Percentiles rank a stretch among this genome's conserved stretches.
phyloP scores from a whole-genome alignment of 2,888 invertebrate genomes.

The Folsomia manolachei region DNA sequence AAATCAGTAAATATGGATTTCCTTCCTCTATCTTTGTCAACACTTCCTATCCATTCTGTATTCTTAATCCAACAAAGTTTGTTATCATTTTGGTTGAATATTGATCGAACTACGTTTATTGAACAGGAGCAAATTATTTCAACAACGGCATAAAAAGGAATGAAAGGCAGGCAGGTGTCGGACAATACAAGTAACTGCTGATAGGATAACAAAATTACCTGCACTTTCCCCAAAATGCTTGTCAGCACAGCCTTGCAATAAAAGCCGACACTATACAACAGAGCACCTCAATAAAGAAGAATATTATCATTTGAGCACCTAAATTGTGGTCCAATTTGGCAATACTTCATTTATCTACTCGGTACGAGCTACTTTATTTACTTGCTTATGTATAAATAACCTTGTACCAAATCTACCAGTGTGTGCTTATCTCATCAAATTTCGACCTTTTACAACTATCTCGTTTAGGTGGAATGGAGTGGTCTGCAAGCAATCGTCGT shows the following conservation, averaged over 20 bases:
- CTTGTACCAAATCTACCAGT: too few species aligned
- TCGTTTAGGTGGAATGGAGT: too few species aligned
- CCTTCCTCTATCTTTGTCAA: background rate
- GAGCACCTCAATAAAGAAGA: background rate
- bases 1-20: background rate
- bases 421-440: background rate
- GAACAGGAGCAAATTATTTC: background rate
- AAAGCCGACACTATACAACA: too few species aligned
- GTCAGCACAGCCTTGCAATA: too few species aligned
- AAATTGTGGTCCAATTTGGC: background rate
- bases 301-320: background rate
- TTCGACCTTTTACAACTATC: background rate
- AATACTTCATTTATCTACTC: background rate
- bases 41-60: too few species aligned
- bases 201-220: background rate
- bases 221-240: background rate
- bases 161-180: too few species aligned
- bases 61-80: background rate
- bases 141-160: too few species aligned
- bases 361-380: background rate
- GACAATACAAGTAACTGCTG: too few species aligned
- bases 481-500: too few species aligned
- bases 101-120: background rate
- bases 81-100: background rate
- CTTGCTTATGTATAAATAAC: too few species aligned